Percentiles rank a stretch among this genome's conserved stretches.
These are phyloP conservation scores for Dynastes tityus DNA, from an alignment of 2,888 invertebrate genomes.

Conservation along the genomic window DNA sequence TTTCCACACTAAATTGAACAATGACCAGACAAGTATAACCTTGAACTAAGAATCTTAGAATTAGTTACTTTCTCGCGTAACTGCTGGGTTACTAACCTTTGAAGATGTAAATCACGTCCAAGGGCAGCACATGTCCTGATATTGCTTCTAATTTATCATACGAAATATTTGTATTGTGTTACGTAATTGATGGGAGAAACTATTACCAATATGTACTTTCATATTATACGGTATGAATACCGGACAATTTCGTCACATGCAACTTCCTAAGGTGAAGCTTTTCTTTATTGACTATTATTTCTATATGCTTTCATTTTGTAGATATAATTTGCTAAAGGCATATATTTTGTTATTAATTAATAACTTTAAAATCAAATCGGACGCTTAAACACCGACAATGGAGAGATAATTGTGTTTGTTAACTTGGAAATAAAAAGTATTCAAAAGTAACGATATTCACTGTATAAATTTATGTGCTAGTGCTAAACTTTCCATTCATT, in stretches of 20 bases:
- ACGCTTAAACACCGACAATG: too few relatives aligned
- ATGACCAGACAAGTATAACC: constrained; percentile 39
- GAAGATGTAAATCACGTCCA: constrained; percentile 48
- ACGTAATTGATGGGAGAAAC: constrained; percentile 3
- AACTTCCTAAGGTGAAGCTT: neutral
- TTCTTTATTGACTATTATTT: too few relatives aligned
- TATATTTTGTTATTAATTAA: too few relatives aligned
- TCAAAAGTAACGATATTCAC: neutral
- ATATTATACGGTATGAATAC: neutral
- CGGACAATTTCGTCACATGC: neutral
- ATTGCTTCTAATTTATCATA: constrained; percentile 33
- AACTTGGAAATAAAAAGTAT: too few relatives aligned
- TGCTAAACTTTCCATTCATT: neutral
- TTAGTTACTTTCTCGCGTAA: constrained; percentile 45
- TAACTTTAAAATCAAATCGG: too few relatives aligned
- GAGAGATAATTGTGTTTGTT: too few relatives aligned
- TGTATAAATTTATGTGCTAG: neutral
- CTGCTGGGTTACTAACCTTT: constrained; percentile 43
- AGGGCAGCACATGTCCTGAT: constrained; percentile 35
- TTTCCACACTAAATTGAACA: constrained; percentile 35
- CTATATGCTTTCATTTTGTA: too few relatives aligned
- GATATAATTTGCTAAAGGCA: too few relatives aligned
- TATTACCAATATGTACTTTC: too few relatives aligned
- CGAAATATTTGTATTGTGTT: constrained; percentile 32
- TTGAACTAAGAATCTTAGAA: constrained; percentile 47